Conservation (phyloP, 35 echinoderm and acorn worm species). For the Hemicentrotus pulcherrimus region DNA sequence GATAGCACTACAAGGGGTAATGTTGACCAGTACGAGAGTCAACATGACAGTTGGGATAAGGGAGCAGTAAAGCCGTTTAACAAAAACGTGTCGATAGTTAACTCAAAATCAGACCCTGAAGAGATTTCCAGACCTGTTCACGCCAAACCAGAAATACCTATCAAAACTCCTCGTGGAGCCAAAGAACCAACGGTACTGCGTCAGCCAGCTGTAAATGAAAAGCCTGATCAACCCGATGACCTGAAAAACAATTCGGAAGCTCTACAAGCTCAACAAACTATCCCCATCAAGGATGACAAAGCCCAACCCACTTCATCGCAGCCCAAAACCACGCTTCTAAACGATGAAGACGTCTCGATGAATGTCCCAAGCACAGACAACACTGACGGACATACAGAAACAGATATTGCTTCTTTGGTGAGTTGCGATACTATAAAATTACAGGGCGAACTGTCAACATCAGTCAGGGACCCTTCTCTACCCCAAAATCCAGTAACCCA, state of each 20-base stretch:
- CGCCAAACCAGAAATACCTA: too few relatives aligned
- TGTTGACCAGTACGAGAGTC: neutral
- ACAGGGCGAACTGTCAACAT: neutral
- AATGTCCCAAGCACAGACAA: neutral
- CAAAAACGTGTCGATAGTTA: neutral
- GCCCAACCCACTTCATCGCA: too few relatives aligned
- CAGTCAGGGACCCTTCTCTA: neutral
- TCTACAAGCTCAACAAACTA: neutral
- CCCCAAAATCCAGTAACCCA: neutral
- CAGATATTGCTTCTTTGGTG: too few relatives aligned
- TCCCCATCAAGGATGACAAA: too few relatives aligned
- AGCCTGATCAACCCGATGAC: neutral
- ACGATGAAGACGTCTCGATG: neutral
- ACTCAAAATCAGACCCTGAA: neutral
- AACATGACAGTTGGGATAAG: neutral
- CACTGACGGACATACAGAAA: neutral
- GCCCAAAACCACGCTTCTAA: too few relatives aligned
- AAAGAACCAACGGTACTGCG: too few relatives aligned
- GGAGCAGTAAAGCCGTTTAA: neutral
- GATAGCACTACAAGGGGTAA: neutral
- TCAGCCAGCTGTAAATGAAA: neutral
- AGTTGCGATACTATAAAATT: neutral
- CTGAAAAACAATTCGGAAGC: neutral
- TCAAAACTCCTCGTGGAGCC: neutral
- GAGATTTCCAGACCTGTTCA: neutral